A percentile compares a stretch with the other conserved stretches of the same genome.
phyloP scores from a whole-genome alignment of 2,888 invertebrate genomes.

The Diloba caeruleocephala region DNA sequence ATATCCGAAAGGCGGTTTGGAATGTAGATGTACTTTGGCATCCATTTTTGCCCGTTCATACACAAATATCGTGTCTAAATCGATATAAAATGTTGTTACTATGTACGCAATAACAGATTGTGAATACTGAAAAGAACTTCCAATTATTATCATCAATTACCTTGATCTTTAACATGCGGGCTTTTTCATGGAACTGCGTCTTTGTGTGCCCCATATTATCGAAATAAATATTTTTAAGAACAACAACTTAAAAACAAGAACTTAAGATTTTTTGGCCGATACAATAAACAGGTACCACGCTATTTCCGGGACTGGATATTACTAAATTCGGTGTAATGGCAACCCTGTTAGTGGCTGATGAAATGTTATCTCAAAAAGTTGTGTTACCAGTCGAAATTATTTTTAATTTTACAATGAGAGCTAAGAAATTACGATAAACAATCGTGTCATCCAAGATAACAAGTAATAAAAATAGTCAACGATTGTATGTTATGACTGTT shows the following conservation, averaged over 20 bases:
- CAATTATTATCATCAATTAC: conserved; percentile 26
- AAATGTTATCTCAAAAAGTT: conserved; percentile 57
- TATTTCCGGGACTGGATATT: not conserved
- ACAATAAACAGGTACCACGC: not conserved
- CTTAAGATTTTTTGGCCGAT: conserved; percentile 1
- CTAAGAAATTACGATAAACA: conserved; percentile 40
- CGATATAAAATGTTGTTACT: not conserved
- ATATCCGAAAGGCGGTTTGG: no score
- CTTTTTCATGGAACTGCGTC: conserved; percentile 1
- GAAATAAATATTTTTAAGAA: conserved; percentile 14
- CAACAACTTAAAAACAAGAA: not conserved
- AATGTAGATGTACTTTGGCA: conserved; percentile 2
- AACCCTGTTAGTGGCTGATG: conserved; percentile 27
- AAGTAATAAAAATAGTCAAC: conserved; percentile 23
- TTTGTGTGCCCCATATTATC: conserved; percentile 13
- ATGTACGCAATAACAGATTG: conserved; percentile 1
- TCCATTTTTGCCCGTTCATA: no score
- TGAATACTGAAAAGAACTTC: conserved; percentile 2
- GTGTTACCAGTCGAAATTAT: conserved; percentile 50
- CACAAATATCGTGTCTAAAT: no score
- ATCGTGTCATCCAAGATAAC: conserved; percentile 56
- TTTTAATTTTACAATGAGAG: conserved; percentile 41
- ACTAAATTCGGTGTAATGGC: conserved; percentile 9
- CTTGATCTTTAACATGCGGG: conserved; percentile 23
- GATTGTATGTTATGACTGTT: conserved; percentile 21